phyloP scores from a whole-genome alignment of 2,888 invertebrate species.

The Bruchidius siliquastri region DNA sequence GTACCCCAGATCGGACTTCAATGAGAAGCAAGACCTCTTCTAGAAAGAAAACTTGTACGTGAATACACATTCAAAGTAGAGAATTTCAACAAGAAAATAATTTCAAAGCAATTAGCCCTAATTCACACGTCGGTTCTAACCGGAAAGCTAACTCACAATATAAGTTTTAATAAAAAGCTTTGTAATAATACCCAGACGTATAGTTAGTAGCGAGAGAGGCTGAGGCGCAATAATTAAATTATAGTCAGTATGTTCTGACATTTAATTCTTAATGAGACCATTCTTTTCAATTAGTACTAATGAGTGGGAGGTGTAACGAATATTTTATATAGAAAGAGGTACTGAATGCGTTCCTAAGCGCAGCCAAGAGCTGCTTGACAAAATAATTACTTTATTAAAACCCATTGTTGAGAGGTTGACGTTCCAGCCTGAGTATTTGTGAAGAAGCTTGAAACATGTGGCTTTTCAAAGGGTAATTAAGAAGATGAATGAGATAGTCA shows the following conservation, averaged over 20 bases:
- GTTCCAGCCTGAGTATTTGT: background rate
- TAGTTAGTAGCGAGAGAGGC: background rate
- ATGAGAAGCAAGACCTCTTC: too few species aligned
- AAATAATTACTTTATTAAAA: background rate
- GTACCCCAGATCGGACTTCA: too few species aligned
- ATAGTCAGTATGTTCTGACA: background rate
- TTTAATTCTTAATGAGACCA: background rate
- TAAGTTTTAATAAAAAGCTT: background rate
- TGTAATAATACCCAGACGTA: background rate
- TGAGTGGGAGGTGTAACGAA: background rate
- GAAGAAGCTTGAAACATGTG: background rate
- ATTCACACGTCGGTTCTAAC: background rate
- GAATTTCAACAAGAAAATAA: too few species aligned
- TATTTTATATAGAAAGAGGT: background rate
- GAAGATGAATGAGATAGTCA: background rate
- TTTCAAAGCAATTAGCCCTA: background rate
- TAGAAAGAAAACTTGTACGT: too few species aligned
- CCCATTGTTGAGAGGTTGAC: background rate
- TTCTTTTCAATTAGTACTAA: background rate
- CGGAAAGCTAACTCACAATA: background rate
- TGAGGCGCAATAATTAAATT: background rate
- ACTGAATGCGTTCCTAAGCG: background rate
- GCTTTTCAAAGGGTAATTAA: background rate
- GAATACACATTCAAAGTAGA: too few species aligned
- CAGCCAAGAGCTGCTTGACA: background rate